These are phyloP conservation scores for Turritopsis dohrnii DNA, from an alignment of 30 jellyfish, hydroid and myxozoan species.

Conservation along the genomic window DNA sequence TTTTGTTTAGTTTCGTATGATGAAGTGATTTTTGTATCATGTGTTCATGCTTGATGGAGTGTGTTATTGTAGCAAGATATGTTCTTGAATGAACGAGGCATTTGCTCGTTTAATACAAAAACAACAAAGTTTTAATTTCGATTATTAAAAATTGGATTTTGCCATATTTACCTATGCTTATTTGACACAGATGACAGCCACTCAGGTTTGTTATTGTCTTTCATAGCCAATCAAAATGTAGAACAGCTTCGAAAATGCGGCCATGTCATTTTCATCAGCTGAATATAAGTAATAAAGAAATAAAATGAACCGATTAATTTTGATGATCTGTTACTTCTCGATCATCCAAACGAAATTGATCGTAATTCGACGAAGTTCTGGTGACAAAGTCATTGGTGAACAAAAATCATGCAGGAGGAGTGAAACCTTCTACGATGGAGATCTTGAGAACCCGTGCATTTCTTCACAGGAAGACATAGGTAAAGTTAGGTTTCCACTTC, in stretches of 20 bases:
- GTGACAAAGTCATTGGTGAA: neutral
- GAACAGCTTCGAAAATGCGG: neutral
- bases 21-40: too few relatives aligned
- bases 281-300: too few relatives aligned
- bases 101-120: too few relatives aligned
- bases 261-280: neutral
- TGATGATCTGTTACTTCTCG: neutral
- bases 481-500: neutral
- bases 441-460: neutral
- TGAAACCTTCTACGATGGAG: neutral
- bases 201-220: neutral
- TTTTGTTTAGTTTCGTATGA: too few relatives aligned
- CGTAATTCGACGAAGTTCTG: neutral
- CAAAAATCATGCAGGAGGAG: neutral
- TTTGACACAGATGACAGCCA: neutral
- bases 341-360: neutral
- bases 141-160: too few relatives aligned
- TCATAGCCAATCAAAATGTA: neutral
- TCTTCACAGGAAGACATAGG: neutral
- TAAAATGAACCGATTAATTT: neutral
- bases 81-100: too few relatives aligned
- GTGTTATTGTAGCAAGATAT: too few relatives aligned
- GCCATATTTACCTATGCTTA: too few relatives aligned
- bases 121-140: too few relatives aligned
- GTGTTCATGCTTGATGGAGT: too few relatives aligned